These are phyloP conservation scores for Chaetodon trifasciatus DNA, from an alignment of 2,797 vertebrate species.

Conservation along the genomic window DNA sequence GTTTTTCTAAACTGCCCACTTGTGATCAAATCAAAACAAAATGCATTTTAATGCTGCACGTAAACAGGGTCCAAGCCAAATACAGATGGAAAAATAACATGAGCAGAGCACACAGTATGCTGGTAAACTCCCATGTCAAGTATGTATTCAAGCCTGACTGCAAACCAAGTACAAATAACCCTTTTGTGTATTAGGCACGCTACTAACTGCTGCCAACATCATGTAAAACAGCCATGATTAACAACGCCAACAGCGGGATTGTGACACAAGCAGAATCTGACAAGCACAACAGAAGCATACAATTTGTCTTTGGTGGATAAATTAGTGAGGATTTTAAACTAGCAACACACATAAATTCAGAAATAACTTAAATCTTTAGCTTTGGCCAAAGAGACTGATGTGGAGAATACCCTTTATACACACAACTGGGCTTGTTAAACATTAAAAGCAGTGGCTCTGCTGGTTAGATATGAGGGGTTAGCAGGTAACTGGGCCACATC, in stretches of 20 bases:
- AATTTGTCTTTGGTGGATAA: background rate
- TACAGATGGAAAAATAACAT: background rate
- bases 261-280: background rate
- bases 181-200: background rate
- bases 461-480: slow-evolving; percentile 34
- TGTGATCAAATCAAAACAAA: slow-evolving; percentile 13
- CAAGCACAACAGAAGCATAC: background rate
- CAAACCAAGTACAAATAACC: slow-evolving; percentile 1
- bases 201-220: background rate
- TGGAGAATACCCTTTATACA: slow-evolving; percentile 16
- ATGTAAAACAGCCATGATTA: background rate
- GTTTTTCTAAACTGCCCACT: background rate
- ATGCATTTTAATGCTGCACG: background rate
- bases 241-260: background rate
- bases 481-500: slow-evolving; percentile 8
- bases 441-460: slow-evolving; percentile 28
- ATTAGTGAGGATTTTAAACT: background rate
- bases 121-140: background rate
- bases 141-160: slow-evolving; percentile 5
- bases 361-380: background rate
- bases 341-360: background rate
- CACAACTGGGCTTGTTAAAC: slow-evolving; percentile 31
- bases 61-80: slow-evolving; percentile 1
- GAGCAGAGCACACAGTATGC: background rate
- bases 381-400: background rate